phyloP scores from a whole-genome alignment of 2,888 invertebrate genomes.

The Fragum fragum region DNA sequence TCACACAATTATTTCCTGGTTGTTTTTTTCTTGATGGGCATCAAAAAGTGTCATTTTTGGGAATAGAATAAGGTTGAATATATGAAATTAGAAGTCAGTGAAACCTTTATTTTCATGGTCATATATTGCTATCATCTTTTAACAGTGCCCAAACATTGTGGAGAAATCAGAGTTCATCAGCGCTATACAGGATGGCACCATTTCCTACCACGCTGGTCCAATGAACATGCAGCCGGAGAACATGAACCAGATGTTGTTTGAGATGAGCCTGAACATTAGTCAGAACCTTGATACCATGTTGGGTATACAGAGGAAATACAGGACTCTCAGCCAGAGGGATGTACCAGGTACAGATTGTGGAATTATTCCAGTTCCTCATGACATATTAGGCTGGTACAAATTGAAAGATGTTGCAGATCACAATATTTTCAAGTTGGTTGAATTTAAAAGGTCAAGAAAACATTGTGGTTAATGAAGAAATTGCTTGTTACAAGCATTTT shows the following conservation, averaged over 20 bases:
- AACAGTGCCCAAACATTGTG: slow-evolving; percentile 79
- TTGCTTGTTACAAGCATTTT: not conserved
- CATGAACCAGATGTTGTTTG: slow-evolving; percentile 76
- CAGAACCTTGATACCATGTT: slow-evolving; percentile 75
- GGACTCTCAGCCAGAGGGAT: slow-evolving; percentile 83
- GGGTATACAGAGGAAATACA: slow-evolving; percentile 71
- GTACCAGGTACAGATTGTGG: slow-evolving; percentile 79
- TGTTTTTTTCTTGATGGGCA: too few species aligned
- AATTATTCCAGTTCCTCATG: too few species aligned
- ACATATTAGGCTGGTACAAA: too few species aligned
- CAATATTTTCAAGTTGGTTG: too few species aligned
- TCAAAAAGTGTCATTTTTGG: too few species aligned
- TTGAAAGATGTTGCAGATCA: too few species aligned
- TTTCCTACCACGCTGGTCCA: slow-evolving; percentile 85
- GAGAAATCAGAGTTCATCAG: slow-evolving; percentile 67
- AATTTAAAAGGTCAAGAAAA: not conserved
- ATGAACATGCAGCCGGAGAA: slow-evolving; percentile 86
- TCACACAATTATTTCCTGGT: too few species aligned
- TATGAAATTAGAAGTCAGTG: too few species aligned
- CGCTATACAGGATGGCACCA: slow-evolving; percentile 76
- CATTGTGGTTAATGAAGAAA: slow-evolving; percentile 1
- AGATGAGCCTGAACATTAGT: slow-evolving; percentile 78
- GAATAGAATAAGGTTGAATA: too few species aligned
- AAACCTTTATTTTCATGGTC: too few species aligned
- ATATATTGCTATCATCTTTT: too few species aligned